Base-by-base conservation (phyloP, 2,888 invertebrate genomes). In the Tanypteryx hageni region DNA sequence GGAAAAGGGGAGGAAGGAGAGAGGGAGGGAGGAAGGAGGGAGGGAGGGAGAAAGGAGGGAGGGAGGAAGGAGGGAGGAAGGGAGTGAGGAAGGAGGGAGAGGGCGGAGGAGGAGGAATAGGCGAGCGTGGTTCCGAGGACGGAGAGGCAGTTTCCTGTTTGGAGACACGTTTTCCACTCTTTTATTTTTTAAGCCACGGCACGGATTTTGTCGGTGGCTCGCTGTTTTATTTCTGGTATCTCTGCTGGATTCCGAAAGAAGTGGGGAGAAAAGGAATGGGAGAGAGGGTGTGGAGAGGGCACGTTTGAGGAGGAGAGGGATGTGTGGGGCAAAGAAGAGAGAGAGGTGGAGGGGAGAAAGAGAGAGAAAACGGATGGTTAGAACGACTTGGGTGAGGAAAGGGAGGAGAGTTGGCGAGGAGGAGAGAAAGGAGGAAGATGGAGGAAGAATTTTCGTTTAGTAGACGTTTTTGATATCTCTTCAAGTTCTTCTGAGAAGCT, bases 181-280 rank as follows among this genome's bases (percentile, higher is more conserved):
- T 76, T 27, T 76, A 22, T 76, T 76, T 76, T 44, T 76, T 22
- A 76, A 76, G 76, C 10, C 22, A 27, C 76, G 76, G 76, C 76
- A 76, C 76, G 76, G 76, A 76, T 76, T 76, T 76, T 27, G 76
- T 76, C 76, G 76, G 76, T 44, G 44, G 44, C 44, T 44, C 44
- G 44, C 10, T 76, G 76, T 76, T 76, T 76, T 76, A 76, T 76
- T 76, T 76, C 44, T 44, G 44, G 44, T 44, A 44, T 44, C 76
- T 14, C 27, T 76, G 76, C 76, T 76, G 76, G 22, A 68, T 18
- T 18, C 8, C 1, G 68, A 68, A 10, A 27, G 76, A 76, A 13
- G 27, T 27, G 76, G 76, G 76, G 27, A 27, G 76, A 27, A 27
- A 76, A 76, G 8, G 76, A 27, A 27, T n/a, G 76, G 13, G 22